phyloP scores from a whole-genome alignment of 2,888 invertebrate species.

The Cosmorhoe ocellata region DNA sequence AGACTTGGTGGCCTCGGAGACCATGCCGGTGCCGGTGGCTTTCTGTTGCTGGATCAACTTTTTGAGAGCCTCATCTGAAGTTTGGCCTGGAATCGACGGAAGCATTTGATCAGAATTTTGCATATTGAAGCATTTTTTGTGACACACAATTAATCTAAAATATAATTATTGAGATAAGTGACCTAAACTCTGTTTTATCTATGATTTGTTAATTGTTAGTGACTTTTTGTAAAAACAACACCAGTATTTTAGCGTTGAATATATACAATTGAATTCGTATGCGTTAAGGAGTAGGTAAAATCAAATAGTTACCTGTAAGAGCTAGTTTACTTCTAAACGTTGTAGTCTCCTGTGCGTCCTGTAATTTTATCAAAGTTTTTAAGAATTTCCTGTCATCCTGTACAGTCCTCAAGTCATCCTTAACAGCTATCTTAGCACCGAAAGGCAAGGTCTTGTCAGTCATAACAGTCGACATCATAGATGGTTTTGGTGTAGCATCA shows the following conservation, averaged over 20 bases:
- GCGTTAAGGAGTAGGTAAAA: too few relatives aligned
- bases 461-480: constrained; percentile 45
- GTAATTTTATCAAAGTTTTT: constrained; percentile 76
- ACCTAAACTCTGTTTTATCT: too few relatives aligned
- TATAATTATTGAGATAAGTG: too few relatives aligned
- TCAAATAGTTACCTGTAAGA: constrained; percentile 64
- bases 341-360: constrained; percentile 71
- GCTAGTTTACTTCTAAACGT: constrained; percentile 67
- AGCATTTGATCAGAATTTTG: not conserved
- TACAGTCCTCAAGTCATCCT: constrained; percentile 63
- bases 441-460: constrained; percentile 55
- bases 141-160: too few relatives aligned
- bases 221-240: too few relatives aligned
- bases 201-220: too few relatives aligned
- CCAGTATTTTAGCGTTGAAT: too few relatives aligned
- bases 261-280: too few relatives aligned
- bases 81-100: constrained; percentile 58
- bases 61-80: constrained; percentile 71
- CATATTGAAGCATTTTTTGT: too few relatives aligned
- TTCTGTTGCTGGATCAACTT: constrained; percentile 64
- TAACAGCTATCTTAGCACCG: constrained; percentile 68
- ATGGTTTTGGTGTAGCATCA: constrained; percentile 60
- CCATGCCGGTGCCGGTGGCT: constrained; percentile 63
- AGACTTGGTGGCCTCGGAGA: constrained; percentile 68
- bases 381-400: constrained; percentile 72